phyloP scores from a whole-genome alignment of 2,113 vertebrate genomes.

The Bettongia penicillata region DNA sequence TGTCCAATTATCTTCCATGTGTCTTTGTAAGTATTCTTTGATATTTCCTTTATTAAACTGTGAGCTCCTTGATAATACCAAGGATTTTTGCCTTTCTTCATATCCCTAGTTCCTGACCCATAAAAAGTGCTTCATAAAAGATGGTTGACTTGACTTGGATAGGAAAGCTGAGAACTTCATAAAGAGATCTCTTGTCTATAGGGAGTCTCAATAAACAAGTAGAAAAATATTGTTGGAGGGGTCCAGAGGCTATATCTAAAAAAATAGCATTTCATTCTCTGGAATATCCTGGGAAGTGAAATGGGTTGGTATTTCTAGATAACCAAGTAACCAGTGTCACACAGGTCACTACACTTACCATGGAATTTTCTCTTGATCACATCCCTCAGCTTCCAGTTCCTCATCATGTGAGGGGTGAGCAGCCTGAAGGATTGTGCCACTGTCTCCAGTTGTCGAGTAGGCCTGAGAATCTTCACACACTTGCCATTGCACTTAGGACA shows the following conservation, averaged over 20 bases:
- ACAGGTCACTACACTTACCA: background rate
- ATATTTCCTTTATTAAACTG: background rate
- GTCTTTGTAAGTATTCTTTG: background rate
- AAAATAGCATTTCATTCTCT: too few species aligned
- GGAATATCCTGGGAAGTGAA: background rate
- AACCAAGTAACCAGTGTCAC: background rate
- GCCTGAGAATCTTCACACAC: background rate
- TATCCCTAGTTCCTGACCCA: background rate
- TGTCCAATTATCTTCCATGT: background rate
- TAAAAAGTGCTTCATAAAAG: background rate
- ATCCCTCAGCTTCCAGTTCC: background rate
- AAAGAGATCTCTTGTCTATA: background rate
- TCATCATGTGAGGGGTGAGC: background rate
- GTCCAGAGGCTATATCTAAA: too few species aligned
- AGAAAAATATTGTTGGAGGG: too few species aligned
- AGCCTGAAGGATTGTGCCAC: background rate
- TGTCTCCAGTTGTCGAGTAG: background rate
- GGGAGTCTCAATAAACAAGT: background rate
- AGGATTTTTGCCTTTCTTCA: background rate
- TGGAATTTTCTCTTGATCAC: background rate
- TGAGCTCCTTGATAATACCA: background rate
- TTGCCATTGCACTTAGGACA: background rate
- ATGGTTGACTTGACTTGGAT: background rate
- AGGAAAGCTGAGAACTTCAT: background rate
- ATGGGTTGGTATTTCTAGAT: background rate